Conservation (phyloP, 1,140 invertebrate species). For the Papilio polytes region DNA sequence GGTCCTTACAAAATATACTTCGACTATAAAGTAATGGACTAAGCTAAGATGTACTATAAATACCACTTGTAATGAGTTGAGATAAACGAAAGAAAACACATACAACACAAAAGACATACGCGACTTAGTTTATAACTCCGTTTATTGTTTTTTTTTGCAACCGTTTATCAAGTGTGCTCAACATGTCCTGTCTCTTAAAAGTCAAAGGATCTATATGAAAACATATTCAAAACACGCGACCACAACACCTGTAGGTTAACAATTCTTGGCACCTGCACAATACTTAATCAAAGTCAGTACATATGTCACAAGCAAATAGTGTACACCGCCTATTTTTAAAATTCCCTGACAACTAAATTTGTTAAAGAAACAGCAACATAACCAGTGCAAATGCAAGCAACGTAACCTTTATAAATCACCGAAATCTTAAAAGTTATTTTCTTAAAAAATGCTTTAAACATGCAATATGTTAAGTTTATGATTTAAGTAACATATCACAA, state of each 20-base stretch:
- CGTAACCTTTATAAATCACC: no score
- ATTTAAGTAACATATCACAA: background rate
- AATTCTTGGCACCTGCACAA: constrained; percentile 20
- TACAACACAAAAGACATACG: no score
- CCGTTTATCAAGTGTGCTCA: background rate
- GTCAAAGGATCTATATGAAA: background rate
- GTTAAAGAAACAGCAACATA: background rate
- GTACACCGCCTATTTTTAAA: background rate
- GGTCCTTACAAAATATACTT: background rate
- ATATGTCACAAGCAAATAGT: background rate
- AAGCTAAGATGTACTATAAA: background rate
- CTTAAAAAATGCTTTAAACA: no score
- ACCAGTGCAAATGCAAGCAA: no score
- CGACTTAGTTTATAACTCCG: no score
- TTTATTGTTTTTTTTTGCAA: no score
- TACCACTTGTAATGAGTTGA: no score
- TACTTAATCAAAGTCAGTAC: constrained; percentile 9
- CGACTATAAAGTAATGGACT: background rate
- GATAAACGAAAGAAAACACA: no score
- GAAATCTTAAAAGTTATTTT: no score
- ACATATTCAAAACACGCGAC: background rate
- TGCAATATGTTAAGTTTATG: no score
- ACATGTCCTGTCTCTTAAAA: background rate
- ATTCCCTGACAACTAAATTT: background rate
- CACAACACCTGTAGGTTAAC: constrained; percentile 20